These are phyloP conservation scores for Phocides pigmalion DNA, from an alignment of 1,140 invertebrate genomes.

Conservation along the genomic window DNA sequence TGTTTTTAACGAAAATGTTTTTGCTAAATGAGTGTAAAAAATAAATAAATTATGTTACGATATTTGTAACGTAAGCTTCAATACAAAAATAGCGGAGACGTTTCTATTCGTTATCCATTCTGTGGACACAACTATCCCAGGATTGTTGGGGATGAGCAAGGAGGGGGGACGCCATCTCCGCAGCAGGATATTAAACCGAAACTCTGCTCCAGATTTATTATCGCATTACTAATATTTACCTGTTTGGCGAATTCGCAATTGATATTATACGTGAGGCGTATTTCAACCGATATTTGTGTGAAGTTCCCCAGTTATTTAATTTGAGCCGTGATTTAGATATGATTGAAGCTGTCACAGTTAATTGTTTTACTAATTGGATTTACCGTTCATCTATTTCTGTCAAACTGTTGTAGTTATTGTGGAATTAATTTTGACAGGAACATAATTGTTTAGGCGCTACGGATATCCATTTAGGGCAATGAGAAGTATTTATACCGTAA, in stretches of 20 bases:
- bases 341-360: no score
- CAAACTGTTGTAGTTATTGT: no score
- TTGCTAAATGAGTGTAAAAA: no score
- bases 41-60: no score
- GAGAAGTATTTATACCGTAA: no score
- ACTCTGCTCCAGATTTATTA: slow-evolving; percentile 45
- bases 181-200: slow-evolving; percentile 47
- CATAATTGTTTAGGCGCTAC: no score
- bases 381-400: no score
- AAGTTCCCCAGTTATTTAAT: slow-evolving; percentile 2
- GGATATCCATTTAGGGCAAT: no score
- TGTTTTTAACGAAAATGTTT: no score
- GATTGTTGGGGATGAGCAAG: slow-evolving; percentile 14
- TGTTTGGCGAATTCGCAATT: slow-evolving; percentile 26
- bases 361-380: no score
- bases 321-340: neutral
- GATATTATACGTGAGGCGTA: slow-evolving; percentile 22
- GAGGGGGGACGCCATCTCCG: slow-evolving; percentile 17
- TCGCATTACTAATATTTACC: slow-evolving; percentile 40
- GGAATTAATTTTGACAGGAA: no score
- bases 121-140: slow-evolving; percentile 23
- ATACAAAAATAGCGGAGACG: neutral
- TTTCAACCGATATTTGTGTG: slow-evolving; percentile 1
- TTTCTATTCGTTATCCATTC: neutral
- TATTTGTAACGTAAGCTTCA: neutral